Evolutionary conservation across 1,140 invertebrate species (phyloP).

Genomic region (Hylaeus volcanicus): DNA sequence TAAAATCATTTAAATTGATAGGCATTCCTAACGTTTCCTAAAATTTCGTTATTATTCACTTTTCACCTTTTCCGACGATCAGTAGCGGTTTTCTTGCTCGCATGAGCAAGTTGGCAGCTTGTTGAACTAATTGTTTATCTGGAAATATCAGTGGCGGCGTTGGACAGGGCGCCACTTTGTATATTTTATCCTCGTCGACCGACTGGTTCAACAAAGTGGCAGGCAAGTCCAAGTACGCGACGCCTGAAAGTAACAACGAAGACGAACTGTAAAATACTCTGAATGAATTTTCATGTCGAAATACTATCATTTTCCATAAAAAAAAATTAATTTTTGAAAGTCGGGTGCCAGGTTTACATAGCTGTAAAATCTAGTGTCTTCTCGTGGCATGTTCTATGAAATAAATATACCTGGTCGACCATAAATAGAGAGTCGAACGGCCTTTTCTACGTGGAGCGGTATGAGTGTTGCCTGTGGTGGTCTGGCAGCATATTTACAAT

Average conservation of each 20-base stretch:
- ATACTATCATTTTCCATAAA: too few relatives aligned
- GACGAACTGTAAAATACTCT: not conserved
- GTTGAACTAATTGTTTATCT: slow-evolving; percentile 83
- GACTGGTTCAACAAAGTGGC: slow-evolving; percentile 87
- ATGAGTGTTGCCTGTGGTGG: slow-evolving; percentile 91
- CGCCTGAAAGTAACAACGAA: slow-evolving; percentile 80
- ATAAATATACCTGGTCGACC: slow-evolving; percentile 87
- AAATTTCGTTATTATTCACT: not conserved
- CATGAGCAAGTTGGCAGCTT: slow-evolving; percentile 86
- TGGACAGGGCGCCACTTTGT: slow-evolving; percentile 78
- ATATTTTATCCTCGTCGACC: slow-evolving; percentile 77
- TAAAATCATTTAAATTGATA: not conserved
- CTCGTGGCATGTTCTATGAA: not conserved
- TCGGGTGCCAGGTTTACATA: too few relatives aligned
- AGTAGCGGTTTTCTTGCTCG: slow-evolving; percentile 91
- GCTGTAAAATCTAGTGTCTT: not conserved
- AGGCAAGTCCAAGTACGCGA: slow-evolving; percentile 93
- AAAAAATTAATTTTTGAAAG: too few relatives aligned
- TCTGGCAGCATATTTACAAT: slow-evolving; percentile 94
- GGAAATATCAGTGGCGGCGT: slow-evolving; percentile 87
- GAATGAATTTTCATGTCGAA: too few relatives aligned
- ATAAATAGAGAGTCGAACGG: slow-evolving; percentile 89
- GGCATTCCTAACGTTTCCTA: too few relatives aligned
- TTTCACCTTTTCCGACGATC: slow-evolving; percentile 93
- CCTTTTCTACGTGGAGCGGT: slow-evolving; percentile 95